phyloP scores from a whole-genome alignment of 2,888 invertebrate genomes.

The Sericinus montela region DNA sequence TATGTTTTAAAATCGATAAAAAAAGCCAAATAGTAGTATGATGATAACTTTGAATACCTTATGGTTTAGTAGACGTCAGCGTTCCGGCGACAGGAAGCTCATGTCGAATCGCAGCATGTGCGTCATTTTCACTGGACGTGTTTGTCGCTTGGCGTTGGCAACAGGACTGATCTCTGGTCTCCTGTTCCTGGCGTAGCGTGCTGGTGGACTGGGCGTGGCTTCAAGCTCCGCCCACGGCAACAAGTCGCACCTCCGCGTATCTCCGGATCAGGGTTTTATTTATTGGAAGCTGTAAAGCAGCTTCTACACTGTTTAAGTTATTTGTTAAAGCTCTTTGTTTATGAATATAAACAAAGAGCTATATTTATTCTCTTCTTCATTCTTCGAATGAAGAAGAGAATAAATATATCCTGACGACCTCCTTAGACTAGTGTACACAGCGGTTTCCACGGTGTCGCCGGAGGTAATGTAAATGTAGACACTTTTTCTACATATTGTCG shows the following conservation, averaged over 20 bases:
- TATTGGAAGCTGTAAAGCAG: conserved; percentile 5
- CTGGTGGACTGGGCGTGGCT: conserved; percentile 31
- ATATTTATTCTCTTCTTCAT: no score
- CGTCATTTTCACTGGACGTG: conserved; percentile 47
- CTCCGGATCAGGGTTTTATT: conserved; percentile 10
- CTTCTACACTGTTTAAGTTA: no score
- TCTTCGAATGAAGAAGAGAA: no score
- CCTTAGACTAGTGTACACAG: no score
- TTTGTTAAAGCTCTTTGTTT: no score
- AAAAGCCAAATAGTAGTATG: no score
- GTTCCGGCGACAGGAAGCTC: conserved; percentile 72
- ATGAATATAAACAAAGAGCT: no score
- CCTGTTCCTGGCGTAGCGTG: conserved; percentile 17
- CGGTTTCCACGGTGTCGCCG: no score
- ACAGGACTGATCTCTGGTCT: conserved; percentile 23
- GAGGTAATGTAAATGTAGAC: no score
- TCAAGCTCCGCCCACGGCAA: conserved; percentile 56
- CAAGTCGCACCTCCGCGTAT: conserved; percentile 43
- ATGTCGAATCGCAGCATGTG: conserved; percentile 68
- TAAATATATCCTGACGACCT: no score
- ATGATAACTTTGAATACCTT: conserved; percentile 43
- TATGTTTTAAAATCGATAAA: no score
- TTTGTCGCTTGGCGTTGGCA: conserved; percentile 23
- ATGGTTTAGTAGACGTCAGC: conserved; percentile 76
- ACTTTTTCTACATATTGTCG: no score